Conservation (phyloP, 2,113 vertebrate genomes). For the Progne subis region DNA sequence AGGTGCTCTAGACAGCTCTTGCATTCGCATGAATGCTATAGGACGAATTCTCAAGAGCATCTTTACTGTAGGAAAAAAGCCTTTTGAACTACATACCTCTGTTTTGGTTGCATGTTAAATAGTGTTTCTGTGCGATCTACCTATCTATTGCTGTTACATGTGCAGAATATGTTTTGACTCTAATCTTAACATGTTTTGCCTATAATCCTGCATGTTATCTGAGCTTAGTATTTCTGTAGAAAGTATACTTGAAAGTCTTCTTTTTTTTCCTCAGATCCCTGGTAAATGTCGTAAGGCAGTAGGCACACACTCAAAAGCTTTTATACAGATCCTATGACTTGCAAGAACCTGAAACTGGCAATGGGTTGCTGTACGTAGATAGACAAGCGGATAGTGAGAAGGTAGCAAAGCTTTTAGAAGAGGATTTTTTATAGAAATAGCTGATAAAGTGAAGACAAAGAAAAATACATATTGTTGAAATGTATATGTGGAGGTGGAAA, state of each 20-base stretch:
- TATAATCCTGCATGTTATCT: rapidly evolving
- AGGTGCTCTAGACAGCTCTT: background rate
- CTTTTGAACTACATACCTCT: background rate
- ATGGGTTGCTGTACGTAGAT: background rate
- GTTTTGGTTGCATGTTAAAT: background rate
- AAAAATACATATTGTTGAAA: background rate
- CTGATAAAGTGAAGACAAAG: background rate
- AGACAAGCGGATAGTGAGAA: background rate
- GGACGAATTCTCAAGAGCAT: rapidly evolving
- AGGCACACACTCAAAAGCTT: background rate
- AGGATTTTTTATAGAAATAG: background rate
- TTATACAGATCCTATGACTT: background rate
- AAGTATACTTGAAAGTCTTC: background rate
- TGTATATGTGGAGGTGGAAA: background rate
- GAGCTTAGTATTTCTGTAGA: background rate
- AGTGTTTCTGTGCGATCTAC: background rate
- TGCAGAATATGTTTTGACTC: background rate
- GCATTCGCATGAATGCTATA: rapidly evolving
- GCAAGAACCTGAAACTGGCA: background rate
- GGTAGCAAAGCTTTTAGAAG: background rate
- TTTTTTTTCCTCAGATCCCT: background rate
- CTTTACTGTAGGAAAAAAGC: background rate
- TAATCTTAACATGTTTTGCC: background rate
- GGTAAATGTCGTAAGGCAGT: background rate
- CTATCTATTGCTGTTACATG: background rate